A percentile compares a stretch with the other conserved stretches of the same genome.
Conservation (phyloP, 2,797 vertebrate genomes). For the Chelidonichthys spinosus region DNA sequence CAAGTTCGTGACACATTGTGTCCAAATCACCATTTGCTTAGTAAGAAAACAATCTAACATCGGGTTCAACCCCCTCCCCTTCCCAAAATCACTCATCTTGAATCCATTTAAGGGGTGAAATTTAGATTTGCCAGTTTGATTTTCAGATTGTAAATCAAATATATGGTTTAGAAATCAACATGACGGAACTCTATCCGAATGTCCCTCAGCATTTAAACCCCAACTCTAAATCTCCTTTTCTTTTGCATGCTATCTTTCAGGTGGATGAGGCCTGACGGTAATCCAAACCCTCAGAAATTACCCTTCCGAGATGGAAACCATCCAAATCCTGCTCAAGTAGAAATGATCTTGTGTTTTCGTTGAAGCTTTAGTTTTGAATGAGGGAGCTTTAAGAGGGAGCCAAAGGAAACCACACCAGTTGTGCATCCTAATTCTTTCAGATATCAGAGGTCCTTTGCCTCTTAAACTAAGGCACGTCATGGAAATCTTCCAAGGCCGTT, state of each 20-base stretch:
- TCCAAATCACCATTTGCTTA: background rate
- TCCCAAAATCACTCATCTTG: background rate
- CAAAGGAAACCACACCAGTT: constrained; percentile 50
- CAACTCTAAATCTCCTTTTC: constrained; percentile 16
- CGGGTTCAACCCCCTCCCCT: background rate
- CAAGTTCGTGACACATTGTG: background rate
- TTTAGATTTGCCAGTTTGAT: background rate
- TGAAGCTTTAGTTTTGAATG: constrained; percentile 57
- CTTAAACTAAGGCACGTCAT: constrained; percentile 51
- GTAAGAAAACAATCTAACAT: background rate
- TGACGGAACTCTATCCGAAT: constrained; percentile 7
- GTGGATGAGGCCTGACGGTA: constrained; percentile 22
- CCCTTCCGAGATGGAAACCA: constrained; percentile 13
- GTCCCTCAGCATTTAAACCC: constrained; percentile 12
- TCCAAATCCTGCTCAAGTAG: constrained; percentile 52
- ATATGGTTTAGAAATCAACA: background rate
- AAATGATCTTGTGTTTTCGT: constrained; percentile 56
- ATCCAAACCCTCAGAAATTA: constrained; percentile 47
- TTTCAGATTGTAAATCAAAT: background rate
- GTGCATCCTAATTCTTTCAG: constrained; percentile 51
- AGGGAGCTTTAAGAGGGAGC: constrained; percentile 48
- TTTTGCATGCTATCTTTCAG: constrained; percentile 28
- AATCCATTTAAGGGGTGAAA: background rate
- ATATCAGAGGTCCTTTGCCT: constrained; percentile 57
- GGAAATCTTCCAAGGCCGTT: constrained; percentile 41